Evolutionary conservation across 2,797 vertebrate genomes (phyloP).

Genomic region (Luscinia megarhynchos): DNA sequence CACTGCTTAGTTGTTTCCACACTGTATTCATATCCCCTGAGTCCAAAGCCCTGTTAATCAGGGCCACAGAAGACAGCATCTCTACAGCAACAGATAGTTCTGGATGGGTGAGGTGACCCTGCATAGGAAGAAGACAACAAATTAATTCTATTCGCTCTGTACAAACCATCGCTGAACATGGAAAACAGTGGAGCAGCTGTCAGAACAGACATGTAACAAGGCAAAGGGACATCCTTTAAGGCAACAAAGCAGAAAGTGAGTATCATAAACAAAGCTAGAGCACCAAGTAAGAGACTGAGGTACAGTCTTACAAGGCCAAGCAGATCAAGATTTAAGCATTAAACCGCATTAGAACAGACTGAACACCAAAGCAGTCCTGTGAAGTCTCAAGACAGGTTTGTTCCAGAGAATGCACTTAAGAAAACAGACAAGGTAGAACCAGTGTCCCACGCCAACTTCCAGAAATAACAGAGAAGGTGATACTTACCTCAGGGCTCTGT

Average conservation of each 20-base stretch:
- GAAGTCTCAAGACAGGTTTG: not conserved
- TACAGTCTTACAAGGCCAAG: not conserved
- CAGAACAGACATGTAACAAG: not conserved
- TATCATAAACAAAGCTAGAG: not conserved
- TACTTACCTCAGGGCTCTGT: constrained; percentile 87
- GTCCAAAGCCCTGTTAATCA: constrained; percentile 93
- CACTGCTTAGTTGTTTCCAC: constrained; percentile 91
- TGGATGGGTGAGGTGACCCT: constrained; percentile 91
- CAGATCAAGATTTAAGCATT: not conserved
- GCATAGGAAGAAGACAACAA: not conserved
- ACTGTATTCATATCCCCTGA: constrained; percentile 86
- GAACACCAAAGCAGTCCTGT: not conserved
- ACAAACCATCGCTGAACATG: not conserved
- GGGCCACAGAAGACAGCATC: constrained; percentile 96
- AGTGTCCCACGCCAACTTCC: not conserved
- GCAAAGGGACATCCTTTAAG: not conserved
- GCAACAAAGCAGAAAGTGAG: not conserved
- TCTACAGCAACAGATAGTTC: constrained; percentile 95
- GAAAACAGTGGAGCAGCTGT: not conserved
- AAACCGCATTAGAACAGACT: not conserved
- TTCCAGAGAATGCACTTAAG: not conserved
- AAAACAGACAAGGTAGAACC: not conserved
- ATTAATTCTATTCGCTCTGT: not conserved
- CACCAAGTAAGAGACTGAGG: not conserved
- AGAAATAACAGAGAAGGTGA: not conserved